phyloP scores from a whole-genome alignment of 2,888 invertebrate species.

The Spisula subtruncata region DNA sequence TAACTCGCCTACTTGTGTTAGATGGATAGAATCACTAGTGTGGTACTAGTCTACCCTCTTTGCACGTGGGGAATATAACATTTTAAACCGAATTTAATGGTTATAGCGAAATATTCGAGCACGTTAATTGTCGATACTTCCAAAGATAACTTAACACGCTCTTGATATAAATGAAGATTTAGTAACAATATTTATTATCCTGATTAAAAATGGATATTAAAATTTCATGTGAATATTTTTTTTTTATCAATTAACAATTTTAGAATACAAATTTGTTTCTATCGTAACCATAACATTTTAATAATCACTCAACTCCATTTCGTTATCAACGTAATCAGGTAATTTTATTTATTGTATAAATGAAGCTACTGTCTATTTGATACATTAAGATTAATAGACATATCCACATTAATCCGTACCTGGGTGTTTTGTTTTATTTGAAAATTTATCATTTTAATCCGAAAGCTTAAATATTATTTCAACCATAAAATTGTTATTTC shows the following conservation, averaged over 20 bases:
- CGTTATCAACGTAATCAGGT: background rate
- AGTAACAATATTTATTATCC: constrained; percentile 7
- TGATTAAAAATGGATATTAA: constrained; percentile 5
- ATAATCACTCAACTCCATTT: background rate
- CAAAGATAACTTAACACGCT: background rate
- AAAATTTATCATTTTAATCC: background rate
- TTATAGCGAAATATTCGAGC: background rate
- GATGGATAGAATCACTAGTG: background rate
- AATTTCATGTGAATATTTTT: constrained; percentile 3
- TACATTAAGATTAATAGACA: background rate
- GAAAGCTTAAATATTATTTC: background rate
- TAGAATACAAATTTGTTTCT: background rate
- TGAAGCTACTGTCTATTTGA: constrained; percentile 10
- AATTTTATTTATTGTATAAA: constrained; percentile 11
- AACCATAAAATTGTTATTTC: too few species aligned
- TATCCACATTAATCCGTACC: background rate
- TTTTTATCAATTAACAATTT: background rate
- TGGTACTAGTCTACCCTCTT: background rate
- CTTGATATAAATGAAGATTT: background rate
- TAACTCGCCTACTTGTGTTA: background rate
- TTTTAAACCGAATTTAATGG: constrained; percentile 27
- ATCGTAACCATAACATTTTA: background rate
- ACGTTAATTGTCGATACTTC: background rate
- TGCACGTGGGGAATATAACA: constrained; percentile 28
- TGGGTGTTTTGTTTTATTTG: background rate